phyloP scores from a whole-genome alignment of 2,113 vertebrate species.

The Hydrochoerus hydrochaeris region DNA sequence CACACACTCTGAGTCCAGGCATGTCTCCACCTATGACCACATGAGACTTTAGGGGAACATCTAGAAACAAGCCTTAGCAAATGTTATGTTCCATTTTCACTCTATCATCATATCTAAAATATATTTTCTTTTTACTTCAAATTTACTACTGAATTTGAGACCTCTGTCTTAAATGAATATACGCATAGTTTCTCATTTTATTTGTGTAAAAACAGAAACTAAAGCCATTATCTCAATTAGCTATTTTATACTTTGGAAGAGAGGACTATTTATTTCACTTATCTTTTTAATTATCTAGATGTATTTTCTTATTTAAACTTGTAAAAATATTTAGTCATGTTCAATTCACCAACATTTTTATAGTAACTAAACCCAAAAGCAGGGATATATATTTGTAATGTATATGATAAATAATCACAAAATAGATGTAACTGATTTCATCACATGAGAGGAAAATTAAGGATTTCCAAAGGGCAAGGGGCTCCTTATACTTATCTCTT shows the following conservation, averaged over 20 bases:
- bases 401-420: conserved; percentile 6
- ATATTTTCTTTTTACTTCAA: background rate
- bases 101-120: background rate
- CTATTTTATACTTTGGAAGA: background rate
- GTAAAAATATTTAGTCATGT: background rate
- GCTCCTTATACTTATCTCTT: background rate
- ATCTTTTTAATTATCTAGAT: background rate
- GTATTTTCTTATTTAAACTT: conserved; percentile 12
- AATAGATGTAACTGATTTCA: background rate
- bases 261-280: background rate
- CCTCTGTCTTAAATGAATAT: background rate
- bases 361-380: background rate
- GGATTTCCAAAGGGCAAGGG: background rate
- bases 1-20: background rate
- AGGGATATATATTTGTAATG: background rate
- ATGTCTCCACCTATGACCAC: background rate
- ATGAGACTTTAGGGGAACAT: background rate
- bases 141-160: background rate
- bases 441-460: background rate
- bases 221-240: background rate
- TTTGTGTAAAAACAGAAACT: background rate
- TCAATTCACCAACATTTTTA: accelerated
- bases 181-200: background rate
- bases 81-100: background rate
- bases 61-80: background rate